Conservation (phyloP, 2,113 vertebrate species). For the Poicephalus meyeri region DNA sequence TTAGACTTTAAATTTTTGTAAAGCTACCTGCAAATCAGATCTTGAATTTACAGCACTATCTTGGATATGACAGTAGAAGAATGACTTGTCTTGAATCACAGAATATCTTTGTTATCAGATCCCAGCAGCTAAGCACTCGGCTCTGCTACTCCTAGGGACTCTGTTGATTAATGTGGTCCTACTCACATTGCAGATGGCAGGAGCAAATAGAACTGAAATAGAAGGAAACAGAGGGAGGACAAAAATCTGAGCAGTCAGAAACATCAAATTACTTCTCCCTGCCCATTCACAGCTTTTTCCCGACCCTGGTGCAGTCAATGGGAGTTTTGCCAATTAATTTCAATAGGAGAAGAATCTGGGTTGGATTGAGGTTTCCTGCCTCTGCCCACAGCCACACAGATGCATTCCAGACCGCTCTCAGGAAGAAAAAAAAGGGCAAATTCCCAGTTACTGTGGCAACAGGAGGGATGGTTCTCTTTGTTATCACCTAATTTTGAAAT, state of each 20-base stretch:
- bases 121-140: neutral
- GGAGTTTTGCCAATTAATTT: neutral
- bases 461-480: neutral
- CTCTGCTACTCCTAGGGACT: neutral
- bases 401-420: neutral
- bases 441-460: neutral
- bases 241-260: neutral
- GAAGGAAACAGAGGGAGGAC: neutral
- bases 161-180: neutral
- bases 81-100: neutral
- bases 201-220: neutral
- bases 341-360: neutral
- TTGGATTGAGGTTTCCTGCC: conserved; percentile 4
- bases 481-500: neutral
- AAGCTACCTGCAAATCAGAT: neutral
- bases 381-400: neutral
- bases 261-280: neutral
- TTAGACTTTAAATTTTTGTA: neutral
- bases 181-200: neutral
- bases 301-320: neutral
- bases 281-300: neutral
- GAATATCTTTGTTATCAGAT: neutral
- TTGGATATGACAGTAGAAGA: neutral
- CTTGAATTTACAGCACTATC: neutral
- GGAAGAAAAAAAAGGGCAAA: neutral